A percentile compares a stretch with the other conserved stretches of the same genome.
Conservation (phyloP, 2,797 vertebrate species). For the Betta splendens region DNA sequence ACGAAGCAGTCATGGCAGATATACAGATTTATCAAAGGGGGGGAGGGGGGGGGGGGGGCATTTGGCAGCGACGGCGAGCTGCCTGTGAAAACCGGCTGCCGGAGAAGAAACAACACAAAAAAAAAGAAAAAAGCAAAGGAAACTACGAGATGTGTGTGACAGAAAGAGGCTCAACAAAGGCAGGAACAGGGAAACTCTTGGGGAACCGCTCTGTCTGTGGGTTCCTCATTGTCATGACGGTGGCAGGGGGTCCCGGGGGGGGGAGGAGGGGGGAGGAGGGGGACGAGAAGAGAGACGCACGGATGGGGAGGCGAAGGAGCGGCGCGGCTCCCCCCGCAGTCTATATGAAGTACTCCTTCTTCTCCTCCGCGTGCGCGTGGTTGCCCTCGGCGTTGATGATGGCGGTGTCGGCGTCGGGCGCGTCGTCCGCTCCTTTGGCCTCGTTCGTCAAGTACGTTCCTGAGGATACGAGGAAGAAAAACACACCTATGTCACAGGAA, state of each 20-base stretch:
- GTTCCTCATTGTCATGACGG: constrained; percentile 79
- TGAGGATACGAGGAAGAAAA: constrained; percentile 64
- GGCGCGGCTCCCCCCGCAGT: constrained; percentile 77
- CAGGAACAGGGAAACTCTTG: constrained; percentile 48
- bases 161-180: constrained; percentile 64
- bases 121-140: constrained; percentile 66
- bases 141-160: constrained; percentile 79
- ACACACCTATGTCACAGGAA: constrained; percentile 48
- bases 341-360: constrained; percentile 99
- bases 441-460: constrained; percentile 99
- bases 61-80: constrained; percentile 82
- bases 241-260: constrained; percentile 57
- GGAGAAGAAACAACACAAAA: constrained; percentile 61
- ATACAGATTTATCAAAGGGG: constrained; percentile 84
- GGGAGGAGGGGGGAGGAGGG: constrained; percentile 38
- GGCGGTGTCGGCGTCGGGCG: constrained; percentile 96
- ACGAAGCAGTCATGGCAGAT: constrained; percentile 82
- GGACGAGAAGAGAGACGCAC: constrained; percentile 51
- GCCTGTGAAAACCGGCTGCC: constrained; percentile 86
- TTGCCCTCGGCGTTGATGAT: constrained; percentile 99
- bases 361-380: constrained; percentile 96
- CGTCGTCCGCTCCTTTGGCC: constrained; percentile 98
- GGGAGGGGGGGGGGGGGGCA: constrained; percentile 66
- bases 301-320: constrained; percentile 57
- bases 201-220: constrained; percentile 72